Percentiles rank a stretch among this genome's conserved stretches.
Evolutionary conservation across 64 coral and sea anemone species (phyloP).

Genomic region (Actinia equina): DNA sequence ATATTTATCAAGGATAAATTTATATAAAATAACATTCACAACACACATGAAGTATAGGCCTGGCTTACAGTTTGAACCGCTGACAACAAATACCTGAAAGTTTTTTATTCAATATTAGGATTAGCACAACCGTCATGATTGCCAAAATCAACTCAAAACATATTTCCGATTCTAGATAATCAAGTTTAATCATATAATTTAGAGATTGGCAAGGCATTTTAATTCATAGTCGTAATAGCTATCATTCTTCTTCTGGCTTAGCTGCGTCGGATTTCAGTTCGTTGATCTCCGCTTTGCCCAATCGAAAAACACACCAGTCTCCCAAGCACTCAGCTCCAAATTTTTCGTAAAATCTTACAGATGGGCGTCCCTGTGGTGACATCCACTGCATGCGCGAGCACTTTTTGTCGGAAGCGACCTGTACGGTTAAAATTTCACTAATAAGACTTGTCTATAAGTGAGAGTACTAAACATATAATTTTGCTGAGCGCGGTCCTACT

Average conservation of each 20-base stretch:
- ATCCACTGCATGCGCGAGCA: constrained; percentile 80
- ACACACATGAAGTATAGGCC: too few species aligned
- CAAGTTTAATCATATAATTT: too few species aligned
- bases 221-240: neutral
- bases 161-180: too few species aligned
- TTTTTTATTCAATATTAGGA: too few species aligned
- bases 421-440: neutral
- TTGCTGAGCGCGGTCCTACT: too few species aligned
- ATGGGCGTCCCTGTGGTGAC: constrained; percentile 53
- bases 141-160: too few species aligned
- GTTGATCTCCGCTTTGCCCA: constrained; percentile 29
- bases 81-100: too few species aligned
- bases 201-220: too few species aligned
- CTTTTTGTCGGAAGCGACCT: constrained; percentile 53
- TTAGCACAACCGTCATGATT: too few species aligned
- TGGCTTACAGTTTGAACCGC: too few species aligned
- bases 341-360: constrained; percentile 62
- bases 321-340: constrained; percentile 50
- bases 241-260: neutral
- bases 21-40: too few species aligned
- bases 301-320: constrained; percentile 61
- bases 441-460: neutral
- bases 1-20: too few species aligned
- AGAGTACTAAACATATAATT: neutral
- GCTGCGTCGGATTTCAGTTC: constrained; percentile 14